Base-by-base conservation (phyloP, 2,888 invertebrate genomes). In the Allolobophora icterica region DNA sequence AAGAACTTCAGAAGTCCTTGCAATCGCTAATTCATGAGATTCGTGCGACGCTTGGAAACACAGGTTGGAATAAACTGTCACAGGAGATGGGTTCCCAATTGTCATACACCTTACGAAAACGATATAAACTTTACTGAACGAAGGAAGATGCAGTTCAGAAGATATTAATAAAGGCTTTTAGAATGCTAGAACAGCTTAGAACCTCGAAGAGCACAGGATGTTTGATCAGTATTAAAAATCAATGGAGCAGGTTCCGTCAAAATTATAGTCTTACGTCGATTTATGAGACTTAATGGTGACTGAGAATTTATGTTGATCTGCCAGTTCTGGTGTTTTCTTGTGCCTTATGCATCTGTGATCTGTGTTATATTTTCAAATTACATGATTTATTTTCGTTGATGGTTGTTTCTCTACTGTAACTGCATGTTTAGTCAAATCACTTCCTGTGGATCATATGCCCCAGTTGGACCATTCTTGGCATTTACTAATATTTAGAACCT, bases 121-220 rank as follows among this genome's bases (percentile, higher is more conserved):
- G 90, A 5, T 93, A 92, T 90, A 92, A 92, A 89, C 87, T 93
- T 34, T 93, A 93, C 90, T 93, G 83, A 89, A 89, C 8, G 71
- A 71, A n/a, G 8, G 30, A n/a, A 71, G 71, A n/a, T 6, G 71
- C 11, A n/a, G 71, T 71, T 71, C 71, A n/a, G n/a, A 71, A n/a
- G n/a, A 71, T 71, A 8, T n/a, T 71, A n/a, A n/a, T n/a, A 71
- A 71, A 71, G 71, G n/a, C n/a, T 71, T 71, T 30, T 71, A 24
- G 52, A 21, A 24, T 52, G 21, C 24, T 52, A 71, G 71, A 71
- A 71, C 17, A 71, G 30, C 71, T 71, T 71, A 71, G 8, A n/a
- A 71, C 71, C n/a, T 71, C 30, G 24, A 58, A 71, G 30, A 71
- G n/a, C 8, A n/a, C 3, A 71, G 71, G 71, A 71, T n/a, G 71